These are phyloP conservation scores for Ophion ellenae DNA, from an alignment of 2,888 invertebrate species.

Conservation along the genomic window DNA sequence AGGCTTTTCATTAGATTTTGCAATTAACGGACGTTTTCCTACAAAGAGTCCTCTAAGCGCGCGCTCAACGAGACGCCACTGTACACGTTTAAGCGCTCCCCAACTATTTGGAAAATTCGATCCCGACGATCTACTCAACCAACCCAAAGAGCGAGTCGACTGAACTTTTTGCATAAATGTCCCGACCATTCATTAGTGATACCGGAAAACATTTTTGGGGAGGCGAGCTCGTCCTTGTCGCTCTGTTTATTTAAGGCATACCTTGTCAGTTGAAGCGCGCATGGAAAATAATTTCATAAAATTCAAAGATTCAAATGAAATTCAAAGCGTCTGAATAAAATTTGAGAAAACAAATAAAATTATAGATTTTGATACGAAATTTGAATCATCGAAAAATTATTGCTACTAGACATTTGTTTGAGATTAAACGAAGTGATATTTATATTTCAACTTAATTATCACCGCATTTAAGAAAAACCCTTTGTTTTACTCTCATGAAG, in stretches of 20 bases:
- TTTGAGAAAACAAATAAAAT: too few species aligned
- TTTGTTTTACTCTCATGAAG: too few species aligned
- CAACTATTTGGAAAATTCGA: background rate
- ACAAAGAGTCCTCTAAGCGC: background rate
- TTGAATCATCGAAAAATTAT: too few species aligned
- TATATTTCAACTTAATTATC: too few species aligned
- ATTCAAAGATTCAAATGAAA: too few species aligned
- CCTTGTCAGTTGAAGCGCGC: conserved; percentile 64
- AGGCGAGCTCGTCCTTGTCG: conserved; percentile 62
- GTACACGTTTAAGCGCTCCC: background rate
- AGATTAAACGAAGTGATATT: too few species aligned
- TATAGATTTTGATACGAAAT: too few species aligned
- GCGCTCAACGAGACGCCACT: background rate
- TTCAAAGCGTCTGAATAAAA: too few species aligned
- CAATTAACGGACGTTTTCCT: background rate
- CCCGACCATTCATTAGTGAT: conserved; percentile 70
- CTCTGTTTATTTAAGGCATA: conserved; percentile 54
- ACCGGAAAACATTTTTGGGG: conserved; percentile 78
- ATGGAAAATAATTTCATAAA: conserved; percentile 63
- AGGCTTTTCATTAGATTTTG: background rate
- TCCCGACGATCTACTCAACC: conserved; percentile 32
- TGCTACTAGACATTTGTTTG: too few species aligned
- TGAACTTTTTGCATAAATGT: conserved; percentile 83
- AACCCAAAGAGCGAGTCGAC: conserved; percentile 45
- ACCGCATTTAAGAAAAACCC: too few species aligned